Percentiles rank a stretch among this genome's conserved stretches.
phyloP scores from a whole-genome alignment of 2,797 vertebrate species.

The Erithacus rubecula region DNA sequence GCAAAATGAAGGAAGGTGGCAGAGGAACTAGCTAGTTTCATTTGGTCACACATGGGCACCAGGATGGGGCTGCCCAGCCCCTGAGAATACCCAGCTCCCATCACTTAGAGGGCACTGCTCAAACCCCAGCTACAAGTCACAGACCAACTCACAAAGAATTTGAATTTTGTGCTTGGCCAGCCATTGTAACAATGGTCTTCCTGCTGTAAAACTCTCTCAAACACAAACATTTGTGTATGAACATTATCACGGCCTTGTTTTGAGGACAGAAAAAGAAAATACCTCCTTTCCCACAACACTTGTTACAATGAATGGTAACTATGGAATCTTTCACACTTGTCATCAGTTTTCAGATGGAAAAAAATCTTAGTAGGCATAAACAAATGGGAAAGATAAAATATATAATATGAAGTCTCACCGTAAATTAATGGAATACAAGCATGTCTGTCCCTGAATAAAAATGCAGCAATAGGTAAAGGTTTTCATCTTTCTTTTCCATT shows the following conservation, averaged over 20 bases:
- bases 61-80: not conserved
- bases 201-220: not conserved
- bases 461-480: not conserved
- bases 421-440: not conserved
- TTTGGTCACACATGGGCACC: not conserved
- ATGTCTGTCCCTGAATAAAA: not conserved
- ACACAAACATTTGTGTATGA: not conserved
- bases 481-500: not conserved
- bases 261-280: not conserved
- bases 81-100: not conserved
- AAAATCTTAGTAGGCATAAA: not conserved
- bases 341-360: not conserved
- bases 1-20: accelerated
- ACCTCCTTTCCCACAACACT: not conserved
- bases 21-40: not conserved
- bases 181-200: not conserved
- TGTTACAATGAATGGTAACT: not conserved
- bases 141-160: not conserved
- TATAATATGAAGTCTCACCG: not conserved
- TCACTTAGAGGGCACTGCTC: not conserved
- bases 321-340: not conserved
- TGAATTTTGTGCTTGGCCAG: slow-evolving; percentile 35
- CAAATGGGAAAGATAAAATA: not conserved
- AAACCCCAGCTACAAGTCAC: not conserved
- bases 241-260: not conserved